Evolutionary conservation across 2,888 invertebrate genomes (phyloP), one percentile per base, ranked within the genome.

Genomic region (Netelia melanura): DNA sequence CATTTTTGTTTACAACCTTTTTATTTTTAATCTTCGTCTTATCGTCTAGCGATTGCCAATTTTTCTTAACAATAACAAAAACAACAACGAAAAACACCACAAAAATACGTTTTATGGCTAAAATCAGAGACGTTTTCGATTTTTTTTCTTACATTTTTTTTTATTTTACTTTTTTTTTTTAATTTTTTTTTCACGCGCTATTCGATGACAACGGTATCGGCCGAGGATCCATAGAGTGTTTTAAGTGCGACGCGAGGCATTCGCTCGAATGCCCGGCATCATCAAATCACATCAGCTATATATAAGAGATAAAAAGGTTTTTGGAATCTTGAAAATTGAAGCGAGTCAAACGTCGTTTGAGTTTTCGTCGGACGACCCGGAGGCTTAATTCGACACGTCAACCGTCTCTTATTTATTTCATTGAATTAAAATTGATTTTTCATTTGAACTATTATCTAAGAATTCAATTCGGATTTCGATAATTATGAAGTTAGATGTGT

Each of bases 381-480:
- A 64, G 21, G n/a, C 54, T 5, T 48, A 30, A 30, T 30, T 30
- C 30, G 30, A 30, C 30, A 30, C 30, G 17, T 17, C 3, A 30
- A 30, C 30, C 25, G 43, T 67, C 52, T 30, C 43, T 80, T 79
- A 67, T 58, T 30, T 30, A 70, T 67, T 72, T 74, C 65, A 9
- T 61, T 84, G 54, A 72, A 67, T 81, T n/a, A 30, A 56, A 3
- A 30, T 56, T 70, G 43, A 30, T 64, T 80, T 21, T 43, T 58
- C 58, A 17, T 11, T 65, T 65, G 23, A 65, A 65, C 43, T 43
- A 43, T 80, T 76, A 52, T 80, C 70, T 84, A 87, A 86, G 74
- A 86, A 83, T 87, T 87, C 81, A 82, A 86, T 87, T 85, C 85
- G 87, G 86, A 83, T 84, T 85, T 68, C 30, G 80, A 85, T 87